Base-by-base conservation (phyloP, 2,113 vertebrate species). In the Bubo bubo region DNA sequence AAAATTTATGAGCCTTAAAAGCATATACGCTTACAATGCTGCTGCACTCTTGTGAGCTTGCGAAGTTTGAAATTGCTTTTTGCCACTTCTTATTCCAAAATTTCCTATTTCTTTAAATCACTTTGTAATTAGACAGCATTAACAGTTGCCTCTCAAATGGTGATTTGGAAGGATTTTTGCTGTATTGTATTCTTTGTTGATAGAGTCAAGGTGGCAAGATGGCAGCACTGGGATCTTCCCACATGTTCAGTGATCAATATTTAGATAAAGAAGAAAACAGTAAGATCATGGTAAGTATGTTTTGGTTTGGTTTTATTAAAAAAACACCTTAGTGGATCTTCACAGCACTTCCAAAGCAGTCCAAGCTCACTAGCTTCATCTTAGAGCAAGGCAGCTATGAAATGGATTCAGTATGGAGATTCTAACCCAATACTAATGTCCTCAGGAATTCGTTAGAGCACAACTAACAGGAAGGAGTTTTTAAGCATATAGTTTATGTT, bases 161-260 rank as follows among this genome's bases (percentile, higher is more conserved):
- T 27, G 28, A 10, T 72, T 66, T 72, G 39, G 53, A 45, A 50
- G 35, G 37, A 28, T 49, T 18, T 85, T 88, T 89, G 6, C 52
- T 84, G 4, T 62, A 10, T 70, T 76, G 11, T 72, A 10, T 86
- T 96, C 52, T 97, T 88, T 79, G 10, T 92, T 86, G 37, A n/a
- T 75, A 99, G 98, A 95, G 97, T 98, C 98, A 98, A 87, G 98
- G 98, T 28, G 99, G 99, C 41, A 99, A 99, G 94, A 97, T 99
- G 96, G 99, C 98, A 60, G 99, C 99, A 1, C 80, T 99, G 95
- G 99, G 99, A 64, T 99, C 99, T 37, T 99, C 98, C 85, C 99
- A 99, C 97, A 99, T 99, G 99, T 99, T 99, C 97, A 98, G 97
- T 93, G 99, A 99, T 95, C 99, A 99, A 26, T 99, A 99, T 97